Base-by-base conservation (phyloP, 2,113 vertebrate genomes). In the Thomomys bottae region DNA sequence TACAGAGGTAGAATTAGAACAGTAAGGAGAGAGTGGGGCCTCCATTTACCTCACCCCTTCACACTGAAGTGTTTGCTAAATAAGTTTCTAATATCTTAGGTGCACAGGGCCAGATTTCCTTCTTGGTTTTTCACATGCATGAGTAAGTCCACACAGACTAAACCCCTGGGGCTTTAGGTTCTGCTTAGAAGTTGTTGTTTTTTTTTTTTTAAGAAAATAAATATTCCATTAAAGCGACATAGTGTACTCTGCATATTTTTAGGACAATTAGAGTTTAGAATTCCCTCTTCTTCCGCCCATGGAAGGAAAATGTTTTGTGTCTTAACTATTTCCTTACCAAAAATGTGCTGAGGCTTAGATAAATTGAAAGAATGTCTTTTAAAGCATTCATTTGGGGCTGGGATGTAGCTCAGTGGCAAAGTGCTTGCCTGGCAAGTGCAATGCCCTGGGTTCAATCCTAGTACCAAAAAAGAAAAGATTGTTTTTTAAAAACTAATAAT, bases 161-260 rank as follows among this genome's bases (percentile, higher is more conserved):
- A 95, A 84, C 86, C 96, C 96, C 96, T 87, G 77, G 96, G 95
- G 96, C 30, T 87, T 92, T 90, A 95, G 87, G 93, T 94, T 95
- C 91, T 97, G 88, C 96, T 96, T 96, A 96, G 93, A 94, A 95
- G 90, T 91, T 95, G 30, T 84, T 86, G n/a, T 77, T 77, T 38
- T 91, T 64, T 83, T 84, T 94, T 78, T 95, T 92, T 84, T 0
- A 94, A 94, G 93, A 96, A 97, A 96, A 96, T 34, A 94, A 97
- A 95, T 96, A 94, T 89, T 86, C 96, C 94, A 95, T 96, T 96
- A 96, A 96, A 97, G 96, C 66, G 45, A 95, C 94, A 95, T 24
- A 93, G 92, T 95, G 94, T 97, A 91, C 95, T 96, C 94, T 92
- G 82, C 95, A 96, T 96, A 97, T 96, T 97, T 97, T 95, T 97